Conservation (phyloP, 2,888 invertebrate genomes). For the Onchidella celtica region DNA sequence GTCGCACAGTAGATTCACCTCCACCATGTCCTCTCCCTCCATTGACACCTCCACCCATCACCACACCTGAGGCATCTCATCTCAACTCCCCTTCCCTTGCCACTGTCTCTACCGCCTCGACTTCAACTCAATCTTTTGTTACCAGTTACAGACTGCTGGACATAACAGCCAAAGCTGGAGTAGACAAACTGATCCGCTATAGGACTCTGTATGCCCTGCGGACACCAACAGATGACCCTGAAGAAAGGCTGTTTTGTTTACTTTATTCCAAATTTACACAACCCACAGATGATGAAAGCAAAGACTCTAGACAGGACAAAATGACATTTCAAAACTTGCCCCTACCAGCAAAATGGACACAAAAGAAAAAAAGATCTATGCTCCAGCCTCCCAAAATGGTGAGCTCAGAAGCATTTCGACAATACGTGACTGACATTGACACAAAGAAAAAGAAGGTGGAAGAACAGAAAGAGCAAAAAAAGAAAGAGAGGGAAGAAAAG, state of each 20-base stretch:
- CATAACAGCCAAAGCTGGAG: not conserved
- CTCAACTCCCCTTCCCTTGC: not conserved
- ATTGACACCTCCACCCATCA: not conserved
- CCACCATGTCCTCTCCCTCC: not conserved
- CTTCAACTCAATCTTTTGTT: not conserved
- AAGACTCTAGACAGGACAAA: not conserved
- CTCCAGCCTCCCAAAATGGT: not conserved
- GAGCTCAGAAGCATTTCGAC: not conserved
- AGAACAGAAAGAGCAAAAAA: not conserved
- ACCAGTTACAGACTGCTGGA: not conserved
- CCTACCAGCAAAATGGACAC: not conserved
- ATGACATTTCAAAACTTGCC: not conserved
- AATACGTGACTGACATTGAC: not conserved
- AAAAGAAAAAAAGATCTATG: constrained; percentile 5
- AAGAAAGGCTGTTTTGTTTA: not conserved
- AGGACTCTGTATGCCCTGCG: not conserved
- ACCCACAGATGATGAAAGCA: not conserved
- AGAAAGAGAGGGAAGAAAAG: not conserved
- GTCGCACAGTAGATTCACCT: no score
- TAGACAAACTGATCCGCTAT: not conserved
- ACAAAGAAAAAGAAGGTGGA: constrained; percentile 13
- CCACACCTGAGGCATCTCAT: not conserved
- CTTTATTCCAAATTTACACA: not conserved
- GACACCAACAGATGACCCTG: not conserved
- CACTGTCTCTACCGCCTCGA: not conserved